Percentiles rank a stretch among this genome's conserved stretches.
phyloP scores from a whole-genome alignment of 2,797 vertebrate species.

The Diglossa cyanea region DNA sequence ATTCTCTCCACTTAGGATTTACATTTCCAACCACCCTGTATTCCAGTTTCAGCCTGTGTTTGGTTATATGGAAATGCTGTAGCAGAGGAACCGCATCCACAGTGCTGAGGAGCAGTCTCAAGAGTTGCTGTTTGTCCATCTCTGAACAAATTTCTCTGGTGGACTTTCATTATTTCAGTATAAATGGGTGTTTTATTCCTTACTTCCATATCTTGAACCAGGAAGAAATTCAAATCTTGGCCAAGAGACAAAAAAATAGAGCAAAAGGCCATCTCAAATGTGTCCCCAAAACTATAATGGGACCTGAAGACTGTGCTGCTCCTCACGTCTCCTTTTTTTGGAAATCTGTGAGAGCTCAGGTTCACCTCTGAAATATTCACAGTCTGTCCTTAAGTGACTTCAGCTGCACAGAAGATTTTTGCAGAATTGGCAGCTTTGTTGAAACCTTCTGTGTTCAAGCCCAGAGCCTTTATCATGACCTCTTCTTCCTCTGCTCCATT shows the following conservation, averaged over 20 bases:
- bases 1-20: background rate
- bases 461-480: background rate
- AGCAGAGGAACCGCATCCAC: rapidly evolving
- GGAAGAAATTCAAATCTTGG: background rate
- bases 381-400: slow-evolving; percentile 50
- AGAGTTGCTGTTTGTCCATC: background rate
- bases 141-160: background rate
- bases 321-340: background rate
- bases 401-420: background rate
- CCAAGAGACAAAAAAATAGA: background rate
- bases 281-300: slow-evolving; percentile 8
- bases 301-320: background rate
- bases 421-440: background rate
- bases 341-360: slow-evolving; percentile 7
- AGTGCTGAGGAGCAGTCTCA: background rate
- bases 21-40: background rate
- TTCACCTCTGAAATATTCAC: slow-evolving; percentile 45
- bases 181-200: background rate
- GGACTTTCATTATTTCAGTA: background rate
- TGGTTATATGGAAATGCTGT: background rate
- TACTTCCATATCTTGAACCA: background rate
- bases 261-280: background rate
- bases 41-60: background rate
- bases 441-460: background rate
- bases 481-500: background rate